A percentile compares a stretch with the other conserved stretches of the same genome.
phyloP scores from a whole-genome alignment of 2,113 vertebrate genomes.

The Tetrao urogallus region DNA sequence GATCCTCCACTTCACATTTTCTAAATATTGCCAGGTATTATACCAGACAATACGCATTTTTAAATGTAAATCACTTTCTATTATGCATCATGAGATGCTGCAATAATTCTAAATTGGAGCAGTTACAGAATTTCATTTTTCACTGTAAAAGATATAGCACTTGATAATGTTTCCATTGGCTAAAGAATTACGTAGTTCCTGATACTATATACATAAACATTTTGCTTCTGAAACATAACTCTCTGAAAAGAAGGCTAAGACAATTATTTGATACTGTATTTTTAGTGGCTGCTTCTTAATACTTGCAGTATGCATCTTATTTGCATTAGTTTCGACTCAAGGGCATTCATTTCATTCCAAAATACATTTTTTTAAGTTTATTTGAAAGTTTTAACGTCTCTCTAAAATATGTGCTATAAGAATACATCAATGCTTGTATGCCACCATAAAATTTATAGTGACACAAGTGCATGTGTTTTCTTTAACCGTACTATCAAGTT shows the following conservation, averaged over 20 bases:
- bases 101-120: background rate
- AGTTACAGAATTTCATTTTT: background rate
- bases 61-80: background rate
- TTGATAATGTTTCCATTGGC: background rate
- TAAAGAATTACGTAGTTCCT: background rate
- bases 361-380: background rate
- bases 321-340: background rate
- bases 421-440: background rate
- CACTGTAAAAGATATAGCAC: background rate
- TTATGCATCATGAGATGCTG: background rate
- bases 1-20: background rate
- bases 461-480: background rate
- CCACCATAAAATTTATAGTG: constrained; percentile 4
- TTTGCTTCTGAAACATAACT: background rate
- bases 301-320: background rate
- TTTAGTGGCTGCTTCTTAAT: background rate
- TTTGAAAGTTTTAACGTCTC: constrained; percentile 1
- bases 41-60: background rate
- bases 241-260: background rate
- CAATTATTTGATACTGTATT: background rate
- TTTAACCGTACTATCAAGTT: constrained; percentile 19
- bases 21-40: background rate
- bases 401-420: constrained; percentile 25
- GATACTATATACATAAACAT: background rate
- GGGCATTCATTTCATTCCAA: background rate